Base-by-base conservation (phyloP, 64 coral and sea anemone genomes). In the Pocillopora verrucosa region DNA sequence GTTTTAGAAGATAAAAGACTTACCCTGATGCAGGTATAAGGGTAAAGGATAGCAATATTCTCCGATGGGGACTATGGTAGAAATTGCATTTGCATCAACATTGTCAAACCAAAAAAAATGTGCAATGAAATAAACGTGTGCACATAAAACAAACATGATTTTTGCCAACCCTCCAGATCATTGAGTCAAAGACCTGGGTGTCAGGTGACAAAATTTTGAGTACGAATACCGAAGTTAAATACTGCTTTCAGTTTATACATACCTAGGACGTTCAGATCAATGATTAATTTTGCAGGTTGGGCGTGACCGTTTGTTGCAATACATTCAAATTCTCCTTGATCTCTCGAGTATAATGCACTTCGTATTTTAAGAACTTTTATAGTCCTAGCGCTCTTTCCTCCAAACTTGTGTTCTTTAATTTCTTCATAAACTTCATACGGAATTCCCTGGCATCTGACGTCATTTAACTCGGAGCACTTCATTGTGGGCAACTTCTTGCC, bases 241-340 rank as follows among this genome's bases (percentile, higher is more conserved):
- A 69, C 5, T 5, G 65, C 19, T 69, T 22, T 69, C 22, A 51
- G 41, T 51, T 51, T 26, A 73, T 1, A 9, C 51, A 19, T 74
- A 90, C 88, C 76, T 90, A 57, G 22, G 9, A 90, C 59, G 13
- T 90, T 9, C 20, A 90, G 56, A 25, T 58, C 13, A 5, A 90
- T 61, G 19, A 26, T 36, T 59, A 17, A n/a, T 36, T 90, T 16
- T 13, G 22, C 88, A 22, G 67, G 16, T 13, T 9, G 41, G 10
- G 19, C 36, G 12, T 70, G n/a, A 1, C 75, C 75, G 22, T 77
- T 77, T 45, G 80, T 65, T 61, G 78, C 78, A 13, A 30, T 22
- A 58, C 88, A 90, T n/a, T 25, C 62, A 74, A 81, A 90, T 5
- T 36, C 22, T 35, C 77, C 88, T 24, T 90, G 88, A 36, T 90